A percentile compares a stretch with the other conserved stretches of the same genome.
phyloP scores from a whole-genome alignment of 2,888 invertebrate genomes.

The Rhogogaster chlorosoma region DNA sequence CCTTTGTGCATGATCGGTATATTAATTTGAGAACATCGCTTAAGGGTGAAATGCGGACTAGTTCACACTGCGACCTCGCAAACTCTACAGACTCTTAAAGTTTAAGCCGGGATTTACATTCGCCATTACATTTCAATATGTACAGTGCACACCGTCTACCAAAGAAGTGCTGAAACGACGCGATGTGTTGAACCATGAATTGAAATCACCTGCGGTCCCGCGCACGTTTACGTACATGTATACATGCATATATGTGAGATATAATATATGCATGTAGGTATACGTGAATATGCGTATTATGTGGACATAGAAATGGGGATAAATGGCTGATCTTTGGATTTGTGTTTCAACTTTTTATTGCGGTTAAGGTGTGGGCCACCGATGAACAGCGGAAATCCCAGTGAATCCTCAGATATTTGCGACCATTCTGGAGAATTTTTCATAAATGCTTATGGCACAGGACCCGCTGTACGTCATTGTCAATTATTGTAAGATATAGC shows the following conservation, averaged over 20 bases:
- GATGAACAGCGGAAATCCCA: not conserved
- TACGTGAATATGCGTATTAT: not conserved
- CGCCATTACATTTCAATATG: not conserved
- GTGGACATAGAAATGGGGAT: not conserved
- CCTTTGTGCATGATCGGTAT: not conserved
- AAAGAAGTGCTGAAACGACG: not conserved
- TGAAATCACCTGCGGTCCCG: constrained; percentile 16
- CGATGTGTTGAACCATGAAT: constrained; percentile 5
- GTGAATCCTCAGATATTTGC: not conserved
- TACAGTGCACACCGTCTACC: not conserved
- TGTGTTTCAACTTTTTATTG: not conserved
- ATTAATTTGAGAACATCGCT: not conserved
- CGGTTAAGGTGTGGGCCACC: not conserved
- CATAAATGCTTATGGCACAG: not conserved
- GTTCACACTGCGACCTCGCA: not conserved
- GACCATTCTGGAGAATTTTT: not conserved
- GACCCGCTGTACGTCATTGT: not conserved
- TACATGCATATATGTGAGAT: not conserved
- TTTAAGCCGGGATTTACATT: not conserved
- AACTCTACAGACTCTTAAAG: not conserved
- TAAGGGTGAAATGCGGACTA: not conserved
- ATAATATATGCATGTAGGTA: no score
- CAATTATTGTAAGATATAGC: not conserved
- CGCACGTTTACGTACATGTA: not conserved
- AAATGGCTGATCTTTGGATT: not conserved